Percentiles rank a stretch among this genome's conserved stretches.
Evolutionary conservation across 2,888 invertebrate species (phyloP).

Genomic region (Amblyjoppa fuscipennis): DNA sequence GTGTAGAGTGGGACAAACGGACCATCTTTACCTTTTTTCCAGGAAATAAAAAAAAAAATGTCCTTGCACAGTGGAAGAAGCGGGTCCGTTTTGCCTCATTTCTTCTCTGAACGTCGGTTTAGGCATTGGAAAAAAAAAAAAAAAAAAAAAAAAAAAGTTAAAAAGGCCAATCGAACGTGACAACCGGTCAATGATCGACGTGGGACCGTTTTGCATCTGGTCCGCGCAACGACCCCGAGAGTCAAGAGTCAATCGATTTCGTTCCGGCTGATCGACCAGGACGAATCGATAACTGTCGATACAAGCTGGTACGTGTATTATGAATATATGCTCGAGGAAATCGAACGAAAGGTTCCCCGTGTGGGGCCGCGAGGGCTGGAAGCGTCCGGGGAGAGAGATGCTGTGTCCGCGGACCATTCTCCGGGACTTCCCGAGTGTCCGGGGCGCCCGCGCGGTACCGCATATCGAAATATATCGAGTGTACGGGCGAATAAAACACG

Average conservation of each 20-base stretch:
- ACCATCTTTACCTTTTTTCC: too few relatives aligned
- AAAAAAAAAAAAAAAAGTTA: background rate
- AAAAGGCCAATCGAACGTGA: constrained; percentile 22
- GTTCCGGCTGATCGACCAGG: constrained; percentile 66
- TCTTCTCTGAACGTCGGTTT: too few relatives aligned
- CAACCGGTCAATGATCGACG: constrained; percentile 47
- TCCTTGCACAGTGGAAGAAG: too few relatives aligned
- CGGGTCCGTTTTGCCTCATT: too few relatives aligned
- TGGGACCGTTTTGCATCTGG: constrained; percentile 39
- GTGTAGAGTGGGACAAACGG: too few relatives aligned
- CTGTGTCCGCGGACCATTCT: constrained; percentile 15
- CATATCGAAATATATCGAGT: constrained; percentile 34
- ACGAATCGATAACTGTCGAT: constrained; percentile 60
- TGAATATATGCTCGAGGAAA: constrained; percentile 18
- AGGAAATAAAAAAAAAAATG: too few relatives aligned
- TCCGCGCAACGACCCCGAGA: constrained; percentile 31
- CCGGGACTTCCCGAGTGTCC: constrained; percentile 27
- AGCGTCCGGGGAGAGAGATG: constrained; percentile 47
- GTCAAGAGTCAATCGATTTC: constrained; percentile 66
- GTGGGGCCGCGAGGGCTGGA: constrained; percentile 50
- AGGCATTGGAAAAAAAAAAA: background rate
- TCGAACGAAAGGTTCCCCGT: constrained; percentile 48
- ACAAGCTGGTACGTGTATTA: constrained; percentile 27
- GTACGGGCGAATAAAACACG: constrained; percentile 27
- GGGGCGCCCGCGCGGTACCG: constrained; percentile 38